Evolutionary conservation across 2,797 vertebrate species (phyloP).

Genomic region (Margarornis squamiger): DNA sequence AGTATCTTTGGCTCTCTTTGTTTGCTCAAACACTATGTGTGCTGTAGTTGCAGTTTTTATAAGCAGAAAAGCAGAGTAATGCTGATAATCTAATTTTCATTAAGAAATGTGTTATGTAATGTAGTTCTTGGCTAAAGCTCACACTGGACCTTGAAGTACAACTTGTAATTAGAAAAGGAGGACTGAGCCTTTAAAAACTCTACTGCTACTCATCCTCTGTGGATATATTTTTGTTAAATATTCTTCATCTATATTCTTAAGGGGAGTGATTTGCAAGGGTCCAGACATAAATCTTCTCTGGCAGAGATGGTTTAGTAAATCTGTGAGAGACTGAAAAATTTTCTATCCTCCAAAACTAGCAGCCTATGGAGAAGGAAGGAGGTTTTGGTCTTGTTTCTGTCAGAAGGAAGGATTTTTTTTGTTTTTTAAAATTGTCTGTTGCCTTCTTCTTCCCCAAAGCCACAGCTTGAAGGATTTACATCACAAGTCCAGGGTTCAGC

Average conservation of each 20-base stretch:
- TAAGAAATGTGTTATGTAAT: neutral
- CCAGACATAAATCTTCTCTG: neutral
- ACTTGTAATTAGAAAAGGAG: neutral
- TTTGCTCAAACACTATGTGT: neutral
- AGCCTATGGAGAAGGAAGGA: neutral
- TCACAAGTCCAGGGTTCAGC: neutral
- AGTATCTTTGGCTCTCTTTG: neutral
- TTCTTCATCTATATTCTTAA: neutral
- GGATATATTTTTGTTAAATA: slow-evolving; percentile 7
- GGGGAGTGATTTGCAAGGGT: neutral
- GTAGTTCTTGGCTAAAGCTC: slow-evolving; percentile 1
- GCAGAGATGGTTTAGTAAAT: neutral
- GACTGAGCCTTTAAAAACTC: neutral
- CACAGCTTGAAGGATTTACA: neutral
- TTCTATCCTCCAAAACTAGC: neutral
- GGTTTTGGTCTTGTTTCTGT: neutral
- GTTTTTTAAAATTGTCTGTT: neutral
- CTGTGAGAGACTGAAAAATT: neutral
- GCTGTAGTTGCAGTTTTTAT: neutral
- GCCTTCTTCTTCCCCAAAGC: neutral
- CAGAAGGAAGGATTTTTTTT: neutral
- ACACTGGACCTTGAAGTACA: neutral
- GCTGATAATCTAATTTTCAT: neutral
- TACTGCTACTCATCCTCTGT: neutral
- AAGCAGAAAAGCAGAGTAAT: neutral